Conservation (phyloP, 2,113 vertebrate genomes). For the Nibea albiflora region DNA sequence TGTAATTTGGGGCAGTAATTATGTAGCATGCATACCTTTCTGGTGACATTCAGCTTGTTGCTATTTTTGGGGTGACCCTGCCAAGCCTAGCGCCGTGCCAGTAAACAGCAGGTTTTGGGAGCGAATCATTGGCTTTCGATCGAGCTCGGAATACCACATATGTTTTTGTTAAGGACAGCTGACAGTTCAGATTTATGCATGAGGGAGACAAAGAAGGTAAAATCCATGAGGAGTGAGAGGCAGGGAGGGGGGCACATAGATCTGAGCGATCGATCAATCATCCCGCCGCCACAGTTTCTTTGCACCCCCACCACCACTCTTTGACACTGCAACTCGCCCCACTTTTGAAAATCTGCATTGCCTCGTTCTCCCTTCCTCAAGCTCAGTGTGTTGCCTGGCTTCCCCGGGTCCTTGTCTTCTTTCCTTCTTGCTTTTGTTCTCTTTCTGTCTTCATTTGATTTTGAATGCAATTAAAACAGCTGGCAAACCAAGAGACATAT, state of each 20-base stretch:
- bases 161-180: slow-evolving; percentile 37
- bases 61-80: neutral
- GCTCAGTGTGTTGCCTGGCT: neutral
- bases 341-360: slow-evolving; percentile 22
- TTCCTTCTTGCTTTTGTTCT: neutral
- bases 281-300: slow-evolving; percentile 14
- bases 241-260: neutral
- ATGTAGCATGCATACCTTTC: neutral
- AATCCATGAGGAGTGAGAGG: slow-evolving; percentile 40
- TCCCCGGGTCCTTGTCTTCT: neutral
- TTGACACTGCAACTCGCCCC: neutral
- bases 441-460: neutral
- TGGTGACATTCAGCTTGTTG: neutral
- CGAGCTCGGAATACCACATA: neutral
- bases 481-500: neutral
- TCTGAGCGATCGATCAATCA: slow-evolving; percentile 35
- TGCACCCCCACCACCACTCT: neutral
- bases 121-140: slow-evolving; percentile 10
- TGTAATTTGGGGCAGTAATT: neutral
- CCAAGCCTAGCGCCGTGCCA: neutral
- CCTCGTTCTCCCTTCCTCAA: neutral
- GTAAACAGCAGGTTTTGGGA: neutral
- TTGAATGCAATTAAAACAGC: neutral
- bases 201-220: slow-evolving; percentile 27
- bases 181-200: slow-evolving; percentile 32